A percentile compares a stretch with the other conserved stretches of the same genome.
phyloP scores from a whole-genome alignment of 2,113 vertebrate genomes.

The Psittacula cyanocephala region DNA sequence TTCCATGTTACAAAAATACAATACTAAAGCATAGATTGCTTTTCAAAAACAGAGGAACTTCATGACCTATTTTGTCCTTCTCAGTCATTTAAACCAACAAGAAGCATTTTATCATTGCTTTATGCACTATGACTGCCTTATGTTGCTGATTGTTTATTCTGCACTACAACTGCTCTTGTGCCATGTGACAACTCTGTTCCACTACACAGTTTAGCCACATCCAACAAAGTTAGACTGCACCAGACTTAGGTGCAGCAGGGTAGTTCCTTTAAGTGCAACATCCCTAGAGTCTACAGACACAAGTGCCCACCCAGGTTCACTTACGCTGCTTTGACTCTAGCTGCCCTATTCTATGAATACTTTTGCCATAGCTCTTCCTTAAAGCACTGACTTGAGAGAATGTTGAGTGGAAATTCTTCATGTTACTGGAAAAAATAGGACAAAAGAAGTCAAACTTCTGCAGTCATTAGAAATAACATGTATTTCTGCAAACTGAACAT shows the following conservation, averaged over 20 bases:
- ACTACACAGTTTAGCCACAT: not conserved
- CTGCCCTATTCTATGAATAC: not conserved
- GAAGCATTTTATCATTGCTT: not conserved
- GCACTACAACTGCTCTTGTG: not conserved
- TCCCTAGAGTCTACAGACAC: not conserved
- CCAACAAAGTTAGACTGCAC: not conserved
- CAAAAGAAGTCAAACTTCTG: not conserved
- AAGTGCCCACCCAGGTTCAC: not conserved
- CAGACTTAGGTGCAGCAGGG: not conserved
- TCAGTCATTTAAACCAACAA: not conserved
- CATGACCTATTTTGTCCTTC: not conserved
- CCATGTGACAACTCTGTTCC: not conserved
- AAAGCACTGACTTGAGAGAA: not conserved
- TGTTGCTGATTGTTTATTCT: not conserved
- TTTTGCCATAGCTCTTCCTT: not conserved
- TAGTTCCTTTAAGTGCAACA: not conserved
- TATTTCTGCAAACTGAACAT: not conserved
- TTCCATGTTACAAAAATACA: not conserved
- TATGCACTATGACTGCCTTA: not conserved
- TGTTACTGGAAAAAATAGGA: not conserved
- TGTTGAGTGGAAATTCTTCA: not conserved
- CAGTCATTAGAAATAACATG: not conserved
- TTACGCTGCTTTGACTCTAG: not conserved
- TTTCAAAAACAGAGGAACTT: not conserved
- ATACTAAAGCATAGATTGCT: not conserved